Conservation (phyloP, 2,797 vertebrate species). For the Sardinella longiceps region DNA sequence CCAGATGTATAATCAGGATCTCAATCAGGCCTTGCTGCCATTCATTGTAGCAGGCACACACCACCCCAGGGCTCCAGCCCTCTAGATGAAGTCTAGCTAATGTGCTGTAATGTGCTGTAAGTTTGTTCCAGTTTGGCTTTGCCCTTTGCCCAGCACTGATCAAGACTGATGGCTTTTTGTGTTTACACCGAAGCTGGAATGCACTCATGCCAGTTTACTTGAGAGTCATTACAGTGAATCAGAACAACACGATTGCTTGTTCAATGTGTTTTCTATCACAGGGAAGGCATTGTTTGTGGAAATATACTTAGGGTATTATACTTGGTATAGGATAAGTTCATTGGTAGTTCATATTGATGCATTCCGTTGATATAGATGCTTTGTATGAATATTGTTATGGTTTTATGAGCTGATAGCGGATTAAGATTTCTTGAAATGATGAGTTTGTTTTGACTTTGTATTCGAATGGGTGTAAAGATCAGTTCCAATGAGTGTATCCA, state of each 20-base stretch:
- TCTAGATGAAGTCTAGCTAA: not conserved
- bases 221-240: not conserved
- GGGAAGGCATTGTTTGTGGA: not conserved
- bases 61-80: not conserved
- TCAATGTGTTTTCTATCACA: slow-evolving; percentile 24
- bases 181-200: not conserved
- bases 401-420: not conserved
- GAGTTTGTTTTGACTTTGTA: not conserved
- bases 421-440: not conserved
- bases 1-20: slow-evolving; percentile 8
- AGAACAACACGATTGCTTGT: slow-evolving; percentile 11
- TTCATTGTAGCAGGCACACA: not conserved
- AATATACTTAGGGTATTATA: not conserved
- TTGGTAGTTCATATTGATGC: slow-evolving; percentile 13
- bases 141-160: slow-evolving; percentile 14
- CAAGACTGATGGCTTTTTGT: slow-evolving; percentile 7
- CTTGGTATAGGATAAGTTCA: not conserved
- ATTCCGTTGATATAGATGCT: not conserved
- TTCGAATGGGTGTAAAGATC: not conserved
- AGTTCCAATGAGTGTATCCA: not conserved
- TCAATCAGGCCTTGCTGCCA: not conserved
- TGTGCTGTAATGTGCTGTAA: slow-evolving; percentile 20
- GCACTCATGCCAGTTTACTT: slow-evolving; percentile 21
- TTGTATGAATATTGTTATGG: not conserved
- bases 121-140: slow-evolving; percentile 21